Base-by-base conservation (phyloP, 2,888 invertebrate species). In the Rhorus exstirpatorius region DNA sequence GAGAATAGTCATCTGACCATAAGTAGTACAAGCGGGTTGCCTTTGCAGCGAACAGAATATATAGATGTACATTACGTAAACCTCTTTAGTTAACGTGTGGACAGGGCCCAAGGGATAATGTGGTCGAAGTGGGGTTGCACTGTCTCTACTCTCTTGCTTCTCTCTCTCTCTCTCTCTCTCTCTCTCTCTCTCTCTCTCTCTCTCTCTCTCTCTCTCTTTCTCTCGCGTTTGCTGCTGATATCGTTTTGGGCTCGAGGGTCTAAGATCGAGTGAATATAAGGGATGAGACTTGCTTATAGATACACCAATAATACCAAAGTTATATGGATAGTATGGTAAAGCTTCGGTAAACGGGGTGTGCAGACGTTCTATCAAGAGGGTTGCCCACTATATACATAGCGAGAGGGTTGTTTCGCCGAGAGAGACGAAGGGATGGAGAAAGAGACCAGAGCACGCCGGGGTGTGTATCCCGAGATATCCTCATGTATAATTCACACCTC, bases 401-500 rank as follows among this genome's bases (percentile, higher is more conserved):
- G 76, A 76, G 79, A 82, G 83, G 82, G 19, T 38, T 17, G 41
- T 14, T 46, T 19, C 78, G 17, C 24, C 12, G 46, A 79, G 70
- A 49, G 81, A 61, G 79, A 78, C 65, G 81, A 80, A 65, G 77
- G 79, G 79, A 81, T 75, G 81, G 78, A 63, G 76, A 55, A 75
- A 70, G 77, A 63, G 63, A 38, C 63, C 58, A 31, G 80, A 77
- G 80, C 67, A 55, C 68, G 72, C 70, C 14, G 53, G 70, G 76
- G 83, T 60, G 76, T 60, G 65, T 60, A 76, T 75, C 65, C 65
- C 81, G 78, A 86, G 86, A 87, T 89, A 89, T 89, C 83, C 92
- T 92, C 92, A 92, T 92, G 92, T 92, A 92, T 92, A 92, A 92
- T 92, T 92, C 91, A 92, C 92, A 92, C 92, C 91, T 92, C 90